These are phyloP conservation scores for Hypsibius dujardini DNA, from an alignment of 1,140 invertebrate species.

Conservation along the genomic window DNA sequence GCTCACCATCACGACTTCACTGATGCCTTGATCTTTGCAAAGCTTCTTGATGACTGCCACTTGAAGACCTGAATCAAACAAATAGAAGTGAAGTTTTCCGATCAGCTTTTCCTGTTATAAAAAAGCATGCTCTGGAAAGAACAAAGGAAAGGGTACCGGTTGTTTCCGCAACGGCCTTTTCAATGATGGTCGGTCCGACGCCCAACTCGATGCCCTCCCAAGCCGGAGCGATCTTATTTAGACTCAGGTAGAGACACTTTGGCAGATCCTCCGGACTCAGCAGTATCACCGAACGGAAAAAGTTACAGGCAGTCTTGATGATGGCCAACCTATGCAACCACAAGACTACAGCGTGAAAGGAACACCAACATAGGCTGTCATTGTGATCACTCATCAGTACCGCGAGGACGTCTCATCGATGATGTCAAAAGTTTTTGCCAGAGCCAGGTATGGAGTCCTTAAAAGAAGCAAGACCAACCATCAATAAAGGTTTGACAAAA, in stretches of 20 bases:
- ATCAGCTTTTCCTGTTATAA: background rate
- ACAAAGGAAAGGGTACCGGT: constrained; percentile 43
- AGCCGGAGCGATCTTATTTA: constrained; percentile 83
- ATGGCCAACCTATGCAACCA: constrained; percentile 54
- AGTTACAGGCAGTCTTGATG: constrained; percentile 81
- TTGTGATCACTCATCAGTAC: constrained; percentile 24
- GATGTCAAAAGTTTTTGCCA: constrained; percentile 69
- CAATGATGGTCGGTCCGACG: constrained; percentile 75
- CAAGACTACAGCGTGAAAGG: background rate
- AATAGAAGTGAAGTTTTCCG: no score
- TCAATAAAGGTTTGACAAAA: no score
- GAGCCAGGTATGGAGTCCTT: constrained; percentile 75
- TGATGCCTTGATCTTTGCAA: background rate
- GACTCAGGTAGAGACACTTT: constrained; percentile 73
- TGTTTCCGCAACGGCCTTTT: constrained; percentile 81
- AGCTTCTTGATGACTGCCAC: no score
- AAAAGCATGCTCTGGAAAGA: background rate
- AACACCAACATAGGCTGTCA: background rate
- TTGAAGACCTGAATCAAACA: no score
- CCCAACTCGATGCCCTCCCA: constrained; percentile 79
- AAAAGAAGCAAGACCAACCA: no score
- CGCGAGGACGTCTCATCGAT: constrained; percentile 70
- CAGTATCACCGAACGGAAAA: constrained; percentile 73
- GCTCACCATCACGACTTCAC: background rate
- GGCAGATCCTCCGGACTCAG: constrained; percentile 71